Evolutionary conservation across 2,797 vertebrate genomes (phyloP).

Genomic region (Eulemur mongoz): DNA sequence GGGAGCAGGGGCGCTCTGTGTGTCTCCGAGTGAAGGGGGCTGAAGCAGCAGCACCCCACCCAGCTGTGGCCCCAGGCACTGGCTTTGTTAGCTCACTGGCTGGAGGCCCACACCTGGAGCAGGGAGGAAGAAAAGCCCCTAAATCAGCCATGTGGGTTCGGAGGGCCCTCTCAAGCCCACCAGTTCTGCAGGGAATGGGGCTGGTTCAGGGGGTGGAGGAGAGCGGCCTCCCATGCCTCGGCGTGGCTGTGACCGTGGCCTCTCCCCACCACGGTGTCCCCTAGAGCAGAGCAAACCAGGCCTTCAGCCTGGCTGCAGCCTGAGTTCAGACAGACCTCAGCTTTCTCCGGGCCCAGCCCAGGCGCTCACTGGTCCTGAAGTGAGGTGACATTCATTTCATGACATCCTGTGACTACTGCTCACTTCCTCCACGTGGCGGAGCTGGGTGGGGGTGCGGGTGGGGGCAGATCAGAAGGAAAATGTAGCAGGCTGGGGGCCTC

Average conservation of each 20-base stretch:
- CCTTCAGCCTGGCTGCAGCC: neutral
- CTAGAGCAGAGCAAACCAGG: neutral
- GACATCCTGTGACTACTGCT: slow-evolving; percentile 75
- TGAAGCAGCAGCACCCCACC: neutral
- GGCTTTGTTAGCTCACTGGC: slow-evolving; percentile 66
- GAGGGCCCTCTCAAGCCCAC: neutral
- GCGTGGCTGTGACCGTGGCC: neutral
- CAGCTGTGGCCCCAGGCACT: slow-evolving; percentile 14
- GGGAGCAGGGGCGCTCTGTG: neutral
- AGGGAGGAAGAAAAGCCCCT: slow-evolving; percentile 51
- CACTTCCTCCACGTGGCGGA: slow-evolving; percentile 75
- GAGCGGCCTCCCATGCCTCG: neutral
- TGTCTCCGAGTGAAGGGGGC: neutral
- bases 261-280: neutral
- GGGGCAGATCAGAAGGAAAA: slow-evolving; percentile 70
- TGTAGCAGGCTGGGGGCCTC: slow-evolving; percentile 59
- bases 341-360: neutral
- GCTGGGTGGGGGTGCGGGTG: slow-evolving; percentile 52
- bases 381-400: slow-evolving; percentile 72
- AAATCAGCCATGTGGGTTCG: neutral
- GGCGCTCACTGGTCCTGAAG: neutral
- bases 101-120: slow-evolving; percentile 69
- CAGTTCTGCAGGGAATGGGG: neutral
- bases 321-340: neutral
- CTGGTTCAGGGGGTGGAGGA: neutral